Percentiles rank a stretch among this genome's conserved stretches.
These are phyloP conservation scores for Chymomyza fuscimana DNA, from an alignment of 2,888 invertebrate species.

Conservation along the genomic window DNA sequence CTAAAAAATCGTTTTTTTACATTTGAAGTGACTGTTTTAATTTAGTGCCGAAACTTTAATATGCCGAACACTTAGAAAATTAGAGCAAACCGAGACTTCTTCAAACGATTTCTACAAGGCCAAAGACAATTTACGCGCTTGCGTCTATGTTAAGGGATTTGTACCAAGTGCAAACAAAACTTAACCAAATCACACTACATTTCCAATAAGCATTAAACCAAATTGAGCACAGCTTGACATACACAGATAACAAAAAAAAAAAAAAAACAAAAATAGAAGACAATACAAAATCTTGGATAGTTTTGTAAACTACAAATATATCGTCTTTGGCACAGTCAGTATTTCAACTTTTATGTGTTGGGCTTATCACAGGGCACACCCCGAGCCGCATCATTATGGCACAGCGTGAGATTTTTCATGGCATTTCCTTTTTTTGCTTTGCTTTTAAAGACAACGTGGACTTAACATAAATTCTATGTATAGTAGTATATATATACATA, in stretches of 20 bases:
- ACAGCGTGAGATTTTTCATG: constrained; percentile 26
- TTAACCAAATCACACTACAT: constrained; percentile 38
- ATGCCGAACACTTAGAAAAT: too few species aligned
- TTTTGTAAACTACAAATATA: constrained; percentile 64
- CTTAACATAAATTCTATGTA: constrained; percentile 33
- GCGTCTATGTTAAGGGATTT: neutral
- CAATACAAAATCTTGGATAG: constrained; percentile 56
- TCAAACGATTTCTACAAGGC: too few species aligned
- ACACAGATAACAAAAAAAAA: constrained; percentile 42
- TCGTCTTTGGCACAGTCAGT: constrained; percentile 46
- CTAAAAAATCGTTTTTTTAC: too few species aligned
- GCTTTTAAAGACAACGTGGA: constrained; percentile 43
- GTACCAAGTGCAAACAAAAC: neutral
- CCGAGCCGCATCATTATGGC: neutral
- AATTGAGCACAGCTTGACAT: constrained; percentile 59
- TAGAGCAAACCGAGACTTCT: too few species aligned
- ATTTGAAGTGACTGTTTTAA: too few species aligned
- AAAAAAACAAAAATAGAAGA: constrained; percentile 18
- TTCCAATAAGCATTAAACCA: constrained; percentile 67
- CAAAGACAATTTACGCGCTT: too few species aligned
- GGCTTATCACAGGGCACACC: constrained; percentile 11
- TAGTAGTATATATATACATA: neutral
- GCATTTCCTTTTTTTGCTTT: constrained; percentile 2
- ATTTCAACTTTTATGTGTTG: constrained; percentile 17
- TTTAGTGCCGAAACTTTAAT: too few species aligned